Conservation (phyloP, 2,797 vertebrate species). For the Takifugu ocellatus region DNA sequence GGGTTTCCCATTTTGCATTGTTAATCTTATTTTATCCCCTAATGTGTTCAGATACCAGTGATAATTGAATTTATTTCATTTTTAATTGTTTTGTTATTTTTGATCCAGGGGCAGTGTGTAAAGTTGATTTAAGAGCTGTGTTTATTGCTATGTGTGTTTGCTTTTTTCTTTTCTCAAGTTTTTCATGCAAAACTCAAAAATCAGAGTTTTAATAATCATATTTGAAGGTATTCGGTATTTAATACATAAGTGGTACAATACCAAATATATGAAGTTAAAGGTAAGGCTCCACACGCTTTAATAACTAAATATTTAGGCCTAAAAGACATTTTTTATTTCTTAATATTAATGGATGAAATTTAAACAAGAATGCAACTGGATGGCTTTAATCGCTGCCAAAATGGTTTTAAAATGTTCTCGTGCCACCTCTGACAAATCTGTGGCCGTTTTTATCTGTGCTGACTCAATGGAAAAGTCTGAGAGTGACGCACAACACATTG, state of each 20-base stretch:
- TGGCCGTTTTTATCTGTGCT: no score
- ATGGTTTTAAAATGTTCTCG: no score
- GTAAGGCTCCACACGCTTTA: constrained; percentile 1
- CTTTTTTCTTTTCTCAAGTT: no score
- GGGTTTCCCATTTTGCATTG: neutral
- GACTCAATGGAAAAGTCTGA: no score
- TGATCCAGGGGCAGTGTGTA: neutral
- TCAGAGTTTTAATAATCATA: neutral
- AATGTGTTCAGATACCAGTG: neutral
- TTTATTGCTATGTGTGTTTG: no score
- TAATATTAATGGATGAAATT: neutral
- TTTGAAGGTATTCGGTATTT: constrained; percentile 8
- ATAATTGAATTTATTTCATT: neutral
- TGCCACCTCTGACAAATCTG: no score
- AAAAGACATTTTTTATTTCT: constrained; percentile 19
- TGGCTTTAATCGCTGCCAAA: no score
- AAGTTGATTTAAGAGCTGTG: neutral
- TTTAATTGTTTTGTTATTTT: neutral
- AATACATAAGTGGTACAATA: constrained; percentile 11
- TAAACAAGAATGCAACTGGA: no score
- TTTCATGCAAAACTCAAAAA: no score
- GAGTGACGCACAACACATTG: no score
- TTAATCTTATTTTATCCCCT: neutral
- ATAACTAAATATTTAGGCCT: constrained; percentile 11
- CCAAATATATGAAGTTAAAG: constrained; percentile 13